Conservation (phyloP, 2,113 vertebrate species). For the Harpagus bidentatus region DNA sequence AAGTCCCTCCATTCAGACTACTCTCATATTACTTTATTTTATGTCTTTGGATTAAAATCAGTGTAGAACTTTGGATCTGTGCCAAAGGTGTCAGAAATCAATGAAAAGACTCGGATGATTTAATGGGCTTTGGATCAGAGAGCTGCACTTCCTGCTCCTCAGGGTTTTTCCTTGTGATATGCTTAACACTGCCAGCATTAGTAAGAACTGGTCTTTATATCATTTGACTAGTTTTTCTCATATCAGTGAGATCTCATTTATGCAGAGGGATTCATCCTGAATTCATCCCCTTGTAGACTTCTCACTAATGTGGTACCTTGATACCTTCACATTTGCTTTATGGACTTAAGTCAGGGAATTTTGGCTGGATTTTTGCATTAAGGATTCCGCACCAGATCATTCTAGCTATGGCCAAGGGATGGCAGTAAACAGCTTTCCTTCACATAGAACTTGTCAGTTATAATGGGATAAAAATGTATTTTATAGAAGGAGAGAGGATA, state of each 20-base stretch:
- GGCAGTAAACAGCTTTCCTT: slow-evolving; percentile 4
- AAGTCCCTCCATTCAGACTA: not conserved
- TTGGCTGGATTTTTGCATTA: not conserved
- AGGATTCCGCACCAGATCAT: not conserved
- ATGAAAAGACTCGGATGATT: not conserved
- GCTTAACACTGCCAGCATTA: not conserved
- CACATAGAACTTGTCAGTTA: not conserved
- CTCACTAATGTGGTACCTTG: fast-evolving
- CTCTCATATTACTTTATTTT: not conserved
- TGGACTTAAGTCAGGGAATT: not conserved
- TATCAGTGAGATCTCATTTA: not conserved
- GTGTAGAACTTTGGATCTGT: not conserved
- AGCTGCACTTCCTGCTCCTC: not conserved
- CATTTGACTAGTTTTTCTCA: not conserved
- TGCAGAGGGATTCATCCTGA: not conserved
- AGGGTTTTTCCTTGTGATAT: not conserved
- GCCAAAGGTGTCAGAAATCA: not conserved
- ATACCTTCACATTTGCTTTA: not conserved
- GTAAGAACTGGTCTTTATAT: not conserved
- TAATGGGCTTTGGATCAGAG: not conserved
- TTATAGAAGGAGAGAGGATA: not conserved
- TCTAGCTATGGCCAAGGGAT: not conserved
- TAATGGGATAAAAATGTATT: not conserved
- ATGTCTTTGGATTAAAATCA: not conserved
- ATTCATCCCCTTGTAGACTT: not conserved